Conservation (phyloP, 2,797 vertebrate species). For the Propithecus deckenii region DNA sequence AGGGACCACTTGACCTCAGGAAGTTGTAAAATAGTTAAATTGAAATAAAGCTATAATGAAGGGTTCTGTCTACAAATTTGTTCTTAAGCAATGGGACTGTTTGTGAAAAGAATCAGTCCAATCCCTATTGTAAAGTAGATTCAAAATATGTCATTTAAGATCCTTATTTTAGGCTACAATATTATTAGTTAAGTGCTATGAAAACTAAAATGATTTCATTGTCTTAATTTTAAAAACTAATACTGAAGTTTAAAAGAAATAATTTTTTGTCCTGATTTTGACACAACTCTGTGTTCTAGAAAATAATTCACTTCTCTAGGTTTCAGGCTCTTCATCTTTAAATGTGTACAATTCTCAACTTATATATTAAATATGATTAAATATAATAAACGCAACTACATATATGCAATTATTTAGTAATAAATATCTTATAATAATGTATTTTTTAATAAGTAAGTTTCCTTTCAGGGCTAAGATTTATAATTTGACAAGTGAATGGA, state of each 20-base stretch:
- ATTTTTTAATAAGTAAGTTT: background rate
- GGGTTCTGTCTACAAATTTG: background rate
- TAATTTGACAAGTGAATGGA: background rate
- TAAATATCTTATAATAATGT: background rate
- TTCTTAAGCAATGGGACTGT: background rate
- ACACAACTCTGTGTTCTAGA: background rate
- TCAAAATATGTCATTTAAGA: background rate
- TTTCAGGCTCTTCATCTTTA: background rate
- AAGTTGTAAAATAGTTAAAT: background rate
- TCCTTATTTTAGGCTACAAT: background rate
- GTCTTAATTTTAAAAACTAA: background rate
- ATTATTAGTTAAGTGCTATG: background rate
- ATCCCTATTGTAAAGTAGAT: background rate
- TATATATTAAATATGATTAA: background rate
- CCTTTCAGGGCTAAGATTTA: background rate
- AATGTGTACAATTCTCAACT: background rate
- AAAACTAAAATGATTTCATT: background rate
- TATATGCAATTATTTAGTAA: background rate
- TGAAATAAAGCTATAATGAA: background rate
- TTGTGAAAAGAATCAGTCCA: background rate
- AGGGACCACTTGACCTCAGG: background rate
- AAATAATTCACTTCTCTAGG: background rate
- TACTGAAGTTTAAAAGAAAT: background rate
- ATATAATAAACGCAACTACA: background rate
- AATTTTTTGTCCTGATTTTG: background rate